Evolutionary conservation across 2,797 vertebrate genomes (phyloP).

Genomic region (Crypturellus tataupa): DNA sequence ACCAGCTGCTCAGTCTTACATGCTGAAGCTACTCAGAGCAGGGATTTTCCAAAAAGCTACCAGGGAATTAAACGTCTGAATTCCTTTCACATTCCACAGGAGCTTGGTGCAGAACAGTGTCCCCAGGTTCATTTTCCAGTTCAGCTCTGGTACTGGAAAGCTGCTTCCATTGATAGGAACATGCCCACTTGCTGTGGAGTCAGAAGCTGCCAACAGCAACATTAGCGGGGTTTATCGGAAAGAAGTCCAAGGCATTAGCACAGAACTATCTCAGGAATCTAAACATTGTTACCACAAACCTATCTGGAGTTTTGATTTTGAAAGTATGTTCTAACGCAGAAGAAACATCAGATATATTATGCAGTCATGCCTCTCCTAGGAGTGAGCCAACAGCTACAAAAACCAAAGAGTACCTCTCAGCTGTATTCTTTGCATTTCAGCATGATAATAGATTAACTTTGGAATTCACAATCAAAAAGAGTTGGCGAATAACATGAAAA

Average conservation of each 20-base stretch:
- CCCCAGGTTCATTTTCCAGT: constrained; percentile 34
- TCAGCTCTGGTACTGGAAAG: constrained; percentile 37
- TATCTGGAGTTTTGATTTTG: constrained; percentile 35
- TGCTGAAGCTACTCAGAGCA: not conserved
- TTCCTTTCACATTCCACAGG: constrained; percentile 62
- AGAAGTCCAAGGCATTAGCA: not conserved
- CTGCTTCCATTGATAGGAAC: not conserved
- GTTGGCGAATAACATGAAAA: not conserved
- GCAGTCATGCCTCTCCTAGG: constrained; percentile 1
- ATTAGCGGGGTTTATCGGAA: not conserved
- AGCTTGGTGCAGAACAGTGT: not conserved
- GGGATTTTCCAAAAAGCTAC: constrained; percentile 57
- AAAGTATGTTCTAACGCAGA: constrained; percentile 5
- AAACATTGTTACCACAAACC: constrained; percentile 16
- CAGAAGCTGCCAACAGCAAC: not conserved
- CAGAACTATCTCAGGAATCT: constrained; percentile 49
- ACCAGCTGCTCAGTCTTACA: not conserved
- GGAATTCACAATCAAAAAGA: not conserved
- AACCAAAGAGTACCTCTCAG: not conserved
- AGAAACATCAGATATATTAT: not conserved
- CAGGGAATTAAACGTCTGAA: constrained; percentile 65
- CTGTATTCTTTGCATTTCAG: not conserved
- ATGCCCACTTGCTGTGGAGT: not conserved
- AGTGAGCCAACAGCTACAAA: not conserved
- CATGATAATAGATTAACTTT: not conserved